A percentile compares a stretch with the other conserved stretches of the same genome.
phyloP scores from a whole-genome alignment of 2,113 vertebrate species.

The Callorhinus ursinus region DNA sequence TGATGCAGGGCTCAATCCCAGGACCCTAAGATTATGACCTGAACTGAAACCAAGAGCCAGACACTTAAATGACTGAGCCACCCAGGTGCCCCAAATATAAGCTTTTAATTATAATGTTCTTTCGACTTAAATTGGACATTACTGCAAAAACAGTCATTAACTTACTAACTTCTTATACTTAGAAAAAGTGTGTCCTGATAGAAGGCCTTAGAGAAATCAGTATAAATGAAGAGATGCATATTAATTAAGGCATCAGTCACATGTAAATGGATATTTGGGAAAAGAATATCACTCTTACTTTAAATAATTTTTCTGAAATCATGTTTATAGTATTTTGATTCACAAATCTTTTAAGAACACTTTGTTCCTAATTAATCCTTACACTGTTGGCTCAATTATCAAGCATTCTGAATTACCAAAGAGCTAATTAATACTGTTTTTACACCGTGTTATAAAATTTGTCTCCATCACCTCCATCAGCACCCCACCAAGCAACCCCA shows the following conservation, averaged over 20 bases:
- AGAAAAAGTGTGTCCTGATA: neutral
- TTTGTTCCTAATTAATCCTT: neutral
- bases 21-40: neutral
- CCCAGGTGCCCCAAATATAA: neutral
- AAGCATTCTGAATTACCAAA: neutral
- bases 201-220: neutral
- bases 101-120: neutral
- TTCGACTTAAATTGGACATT: neutral
- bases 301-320: constrained; percentile 26
- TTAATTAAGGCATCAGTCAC: neutral
- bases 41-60: neutral
- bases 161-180: neutral
- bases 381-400: neutral
- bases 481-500: neutral
- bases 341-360: neutral
- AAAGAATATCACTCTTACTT: constrained; percentile 9
- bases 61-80: neutral
- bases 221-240: neutral
- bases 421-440: neutral
- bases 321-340: neutral
- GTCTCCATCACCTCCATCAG: neutral
- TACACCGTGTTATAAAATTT: neutral
- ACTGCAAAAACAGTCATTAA: neutral
- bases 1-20: neutral
- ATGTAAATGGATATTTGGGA: neutral